Evolutionary conservation across 2,888 invertebrate genomes (phyloP), one percentile per base, ranked within the genome.

Genomic region (Nebria brevicollis): DNA sequence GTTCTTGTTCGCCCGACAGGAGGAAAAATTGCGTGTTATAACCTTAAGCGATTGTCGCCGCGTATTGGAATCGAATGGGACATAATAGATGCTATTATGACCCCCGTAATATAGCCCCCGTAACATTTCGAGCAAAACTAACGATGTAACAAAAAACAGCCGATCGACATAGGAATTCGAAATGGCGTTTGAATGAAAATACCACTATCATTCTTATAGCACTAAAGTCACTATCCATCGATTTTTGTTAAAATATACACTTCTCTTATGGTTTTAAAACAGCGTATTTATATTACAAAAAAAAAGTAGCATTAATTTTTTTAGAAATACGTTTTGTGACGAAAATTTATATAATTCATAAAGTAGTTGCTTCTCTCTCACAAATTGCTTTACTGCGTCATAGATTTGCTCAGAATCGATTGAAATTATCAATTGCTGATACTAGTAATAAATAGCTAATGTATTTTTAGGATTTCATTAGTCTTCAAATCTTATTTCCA

Each of bases 11-110:
- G 73, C 66, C 64, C 66, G 73, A 72, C 78, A 73, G 66, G 66
- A 74, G 65, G 75, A 74, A 74, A 79, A 79, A 79, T 78, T 79
- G 79, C 68, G 79, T 74, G 79, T 79, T 79, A 79, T 79, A 74
- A 74, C 75, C 68, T 7, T 80, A 80, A 75, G 75, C 80, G 75
- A 75, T 75, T 75, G 80, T 75, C 80, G 75, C 80, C 70, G 34
- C 80, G 80, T 80, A 80, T 68, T 68, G 66, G 75, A 75, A 80
- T 80, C 75, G 80, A 75, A 80, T 68, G 70, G 64, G 72, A 80
- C 80, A 80, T 80, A 80, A 80, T 80, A 80, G 80, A 80, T 70
- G 80, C 80, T 65, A 80, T 80, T 80, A 80, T 75, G 80, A 72
- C 75, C 80, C 7, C 11, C 75, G 20, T 79, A 80, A 80, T 80